Base-by-base conservation (phyloP, 2,797 vertebrate genomes). In the Morelia viridis region DNA sequence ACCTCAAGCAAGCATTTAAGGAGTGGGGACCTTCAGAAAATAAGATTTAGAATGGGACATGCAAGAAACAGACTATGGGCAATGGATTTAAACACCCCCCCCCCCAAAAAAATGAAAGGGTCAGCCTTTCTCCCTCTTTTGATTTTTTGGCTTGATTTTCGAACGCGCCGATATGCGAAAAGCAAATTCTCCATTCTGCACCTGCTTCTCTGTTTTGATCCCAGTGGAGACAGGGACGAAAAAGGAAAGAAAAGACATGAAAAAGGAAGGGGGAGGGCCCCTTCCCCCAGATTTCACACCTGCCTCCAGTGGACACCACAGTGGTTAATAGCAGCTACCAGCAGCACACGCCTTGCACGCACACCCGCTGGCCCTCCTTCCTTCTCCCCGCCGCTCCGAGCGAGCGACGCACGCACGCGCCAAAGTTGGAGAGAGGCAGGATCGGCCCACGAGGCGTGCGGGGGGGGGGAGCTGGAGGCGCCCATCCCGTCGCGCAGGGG, bases 1-100 rank as follows among this genome's bases (percentile, higher is more conserved):
- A 96, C 96, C 96, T 90, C 94, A 95, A 95, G 93, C 88, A 60
- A 97, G 95, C 95, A 87, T 96, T 94, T 92, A 89, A 96, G 97
- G 90, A 95, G 26, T 6, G 94, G 96, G 24, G 90, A 65, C 87
- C 2, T 22, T 46, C 87, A 13, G 7, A 93, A 95, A 96, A 93
- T 87, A 92, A 96, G 93, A 94, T 22, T 41, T 86, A 94, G 92
- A 91, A 94, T 87, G 94, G 95, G 96, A 96, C 97, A 98, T 97
- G 97, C 97, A 97, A 92, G 93, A 88, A 57, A 76, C 35, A 4
- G 41, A 41, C 4, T 24, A 7, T 41, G 22, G 31, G 7, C 17
- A 76, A 8, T 53, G 50, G 50, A 53, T 53, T 53, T 53, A 53
- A 53, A 1, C 6, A 2, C 1, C 5, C 65, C 31, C 31, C 4